Evolutionary conservation across 2,797 vertebrate genomes (phyloP).

Genomic region (Delichon dasypus): DNA sequence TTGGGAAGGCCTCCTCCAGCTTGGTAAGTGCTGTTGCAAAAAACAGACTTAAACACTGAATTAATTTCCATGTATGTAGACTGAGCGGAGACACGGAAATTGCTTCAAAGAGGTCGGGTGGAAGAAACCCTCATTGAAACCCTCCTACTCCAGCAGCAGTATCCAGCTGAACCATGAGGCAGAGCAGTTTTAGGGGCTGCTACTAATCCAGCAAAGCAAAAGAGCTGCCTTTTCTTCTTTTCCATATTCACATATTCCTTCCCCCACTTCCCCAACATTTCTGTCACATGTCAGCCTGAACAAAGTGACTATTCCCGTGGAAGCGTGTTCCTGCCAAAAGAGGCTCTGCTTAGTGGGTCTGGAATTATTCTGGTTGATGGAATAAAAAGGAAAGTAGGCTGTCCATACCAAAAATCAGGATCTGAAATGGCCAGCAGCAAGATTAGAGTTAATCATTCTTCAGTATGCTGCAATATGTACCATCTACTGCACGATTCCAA

Average conservation of each 20-base stretch:
- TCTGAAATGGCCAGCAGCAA: neutral
- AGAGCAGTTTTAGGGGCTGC: neutral
- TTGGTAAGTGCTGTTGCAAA: neutral
- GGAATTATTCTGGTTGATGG: neutral
- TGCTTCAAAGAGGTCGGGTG: accelerated
- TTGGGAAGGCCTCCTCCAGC: neutral
- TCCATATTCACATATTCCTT: neutral
- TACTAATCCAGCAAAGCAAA: neutral
- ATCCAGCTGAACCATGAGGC: neutral
- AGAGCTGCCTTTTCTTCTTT: neutral
- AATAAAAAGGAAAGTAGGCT: neutral
- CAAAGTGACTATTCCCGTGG: neutral
- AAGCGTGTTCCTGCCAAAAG: neutral
- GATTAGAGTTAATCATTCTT: neutral
- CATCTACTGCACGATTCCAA: neutral
- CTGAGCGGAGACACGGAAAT: neutral
- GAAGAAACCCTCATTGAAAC: neutral
- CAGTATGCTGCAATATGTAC: neutral
- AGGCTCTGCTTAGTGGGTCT: neutral
- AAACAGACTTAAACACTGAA: neutral
- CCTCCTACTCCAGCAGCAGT: neutral
- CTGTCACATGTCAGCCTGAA: neutral
- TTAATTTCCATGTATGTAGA: neutral
- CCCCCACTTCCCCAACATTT: neutral
- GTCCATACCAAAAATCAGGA: neutral